Percentiles rank a stretch among this genome's conserved stretches.
These are phyloP conservation scores for Trissoscelio sp. DNA, from an alignment of 2,888 invertebrate genomes.

Conservation along the genomic window DNA sequence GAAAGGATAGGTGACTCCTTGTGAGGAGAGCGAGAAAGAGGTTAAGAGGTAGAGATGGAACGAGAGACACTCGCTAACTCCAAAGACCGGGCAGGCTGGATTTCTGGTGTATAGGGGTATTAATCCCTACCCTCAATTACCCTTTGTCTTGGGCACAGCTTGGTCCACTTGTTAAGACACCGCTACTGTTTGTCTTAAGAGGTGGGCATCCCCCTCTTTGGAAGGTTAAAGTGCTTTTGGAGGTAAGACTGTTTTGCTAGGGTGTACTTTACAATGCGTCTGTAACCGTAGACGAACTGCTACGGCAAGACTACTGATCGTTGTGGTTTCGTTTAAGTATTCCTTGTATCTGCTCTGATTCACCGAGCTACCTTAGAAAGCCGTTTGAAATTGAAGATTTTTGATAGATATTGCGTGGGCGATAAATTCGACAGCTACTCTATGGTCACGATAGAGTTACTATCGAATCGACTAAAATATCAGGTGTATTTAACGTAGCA, in stretches of 20 bases:
- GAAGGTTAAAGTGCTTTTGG: constrained; percentile 70
- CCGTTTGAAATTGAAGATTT: constrained; percentile 65
- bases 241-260: constrained; percentile 80
- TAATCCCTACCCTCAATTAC: constrained; percentile 84
- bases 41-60: constrained; percentile 64
- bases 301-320: constrained; percentile 82
- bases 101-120: constrained; percentile 83
- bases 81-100: constrained; percentile 77
- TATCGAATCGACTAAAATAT: not conserved
- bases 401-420: constrained; percentile 42
- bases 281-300: constrained; percentile 83
- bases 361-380: constrained; percentile 58
- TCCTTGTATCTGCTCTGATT: constrained; percentile 68
- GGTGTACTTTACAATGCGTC: constrained; percentile 81
- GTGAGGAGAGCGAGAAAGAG: constrained; percentile 68
- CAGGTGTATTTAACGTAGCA: not conserved
- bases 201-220: constrained; percentile 75
- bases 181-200: constrained; percentile 84
- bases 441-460: constrained; percentile 3
- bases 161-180: constrained; percentile 84
- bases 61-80: constrained; percentile 77
- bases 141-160: constrained; percentile 84
- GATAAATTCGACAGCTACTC: constrained; percentile 42
- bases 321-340: constrained; percentile 79
- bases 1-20: constrained; percentile 70